Evolutionary conservation across 2,888 invertebrate species (phyloP).

Genomic region (Odontocerum albicorne): DNA sequence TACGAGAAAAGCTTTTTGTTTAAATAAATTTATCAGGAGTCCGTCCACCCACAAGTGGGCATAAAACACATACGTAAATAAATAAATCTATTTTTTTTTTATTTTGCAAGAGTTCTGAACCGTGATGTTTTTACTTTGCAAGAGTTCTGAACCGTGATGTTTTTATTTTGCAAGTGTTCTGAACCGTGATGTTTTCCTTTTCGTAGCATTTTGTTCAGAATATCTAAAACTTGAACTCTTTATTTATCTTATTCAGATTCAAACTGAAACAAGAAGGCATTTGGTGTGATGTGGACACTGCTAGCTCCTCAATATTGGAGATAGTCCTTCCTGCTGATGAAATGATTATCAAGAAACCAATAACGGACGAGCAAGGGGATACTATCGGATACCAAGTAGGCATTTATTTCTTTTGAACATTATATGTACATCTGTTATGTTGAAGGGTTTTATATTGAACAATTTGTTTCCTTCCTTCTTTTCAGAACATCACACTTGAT

Average conservation of each 20-base stretch:
- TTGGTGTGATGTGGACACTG: conserved; percentile 83
- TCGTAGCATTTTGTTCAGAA: background rate
- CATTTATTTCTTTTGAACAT: background rate
- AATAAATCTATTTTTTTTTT: no score
- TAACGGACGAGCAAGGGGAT: conserved; percentile 49
- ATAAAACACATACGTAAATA: no score
- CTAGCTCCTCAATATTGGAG: conserved; percentile 81
- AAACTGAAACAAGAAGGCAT: conserved; percentile 79
- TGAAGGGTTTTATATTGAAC: background rate
- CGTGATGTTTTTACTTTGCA: no score
- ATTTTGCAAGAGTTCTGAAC: no score
- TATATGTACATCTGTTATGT: background rate
- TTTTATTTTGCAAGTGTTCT: background rate
- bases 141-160: no score
- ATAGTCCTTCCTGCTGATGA: conserved; percentile 73
- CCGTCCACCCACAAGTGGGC: no score
- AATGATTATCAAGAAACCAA: conserved; percentile 44
- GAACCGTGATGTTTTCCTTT: background rate
- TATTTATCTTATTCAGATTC: no score
- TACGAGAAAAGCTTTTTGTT: no score
- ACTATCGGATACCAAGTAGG: conserved; percentile 59
- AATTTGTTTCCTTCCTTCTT: background rate
- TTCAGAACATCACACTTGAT: conserved; percentile 69
- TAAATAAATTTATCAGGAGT: no score
- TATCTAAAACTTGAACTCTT: no score